Base-by-base conservation (phyloP, 2,888 invertebrate species). In the Vanessa cardui region DNA sequence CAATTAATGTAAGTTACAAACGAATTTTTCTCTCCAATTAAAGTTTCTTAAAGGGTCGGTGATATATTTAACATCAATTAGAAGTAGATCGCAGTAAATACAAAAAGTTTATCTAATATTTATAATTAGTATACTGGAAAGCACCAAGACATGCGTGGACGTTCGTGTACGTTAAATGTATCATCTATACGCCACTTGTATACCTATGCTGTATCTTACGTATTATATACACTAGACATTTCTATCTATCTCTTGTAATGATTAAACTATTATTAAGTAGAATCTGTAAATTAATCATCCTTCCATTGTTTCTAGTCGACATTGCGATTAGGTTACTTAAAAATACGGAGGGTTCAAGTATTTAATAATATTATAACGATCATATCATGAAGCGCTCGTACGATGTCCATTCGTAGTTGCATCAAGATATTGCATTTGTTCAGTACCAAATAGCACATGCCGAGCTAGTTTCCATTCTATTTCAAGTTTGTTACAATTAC, bases 391-490 rank as follows among this genome's bases (percentile, higher is more conserved):
- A 73, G 69, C 58, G 60, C 72, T 75, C 74, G 77, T 78, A 79
- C 73, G 73, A 75, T 79, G 44, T 63, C 60, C 80, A 81, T 81
- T 78, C 74, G 80, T 88, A 90, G 89, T 78, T 83, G 81, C 90
- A 90, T 89, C 80, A 88, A 86, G 50, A 50, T 83, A 80, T 80
- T 89, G 90, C 91, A 90, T 90, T 91, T 89, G 90, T 91, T 91
- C 85, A 84, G 77, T 86, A 90, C 87, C 85, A 89, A 89, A 89
- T 84, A 86, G 90, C 92, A 91, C 91, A 76, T 83, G 77, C 83
- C 87, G 84, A 84, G 80, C 80, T 90, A 91, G 90, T 78, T 74
- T 71, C 79, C 89, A 88, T 89, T 77, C 80, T 79, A 77, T 82
- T 84, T 82, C 78, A 78, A 78, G 76, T 84, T 85, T 80, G 80